A percentile compares a stretch with the other conserved stretches of the same genome.
Conservation (phyloP, 1,140 invertebrate genomes). For the Hesperophylax magnus region DNA sequence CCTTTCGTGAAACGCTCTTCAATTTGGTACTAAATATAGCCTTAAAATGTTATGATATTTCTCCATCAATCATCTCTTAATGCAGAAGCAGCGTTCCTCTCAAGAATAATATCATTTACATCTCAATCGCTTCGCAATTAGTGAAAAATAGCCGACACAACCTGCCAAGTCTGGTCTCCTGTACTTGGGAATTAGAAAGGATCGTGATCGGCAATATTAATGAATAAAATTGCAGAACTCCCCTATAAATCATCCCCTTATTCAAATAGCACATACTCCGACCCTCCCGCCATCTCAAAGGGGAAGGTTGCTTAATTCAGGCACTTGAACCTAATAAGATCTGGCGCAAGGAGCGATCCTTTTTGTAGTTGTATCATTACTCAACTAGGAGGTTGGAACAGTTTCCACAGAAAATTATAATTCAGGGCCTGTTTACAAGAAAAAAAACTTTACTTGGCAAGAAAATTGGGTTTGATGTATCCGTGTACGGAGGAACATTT, state of each 20-base stretch:
- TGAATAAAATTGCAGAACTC: slow-evolving; percentile 48
- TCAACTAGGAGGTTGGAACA: slow-evolving; percentile 17
- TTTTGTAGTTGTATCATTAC: slow-evolving; percentile 36
- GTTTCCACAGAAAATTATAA: slow-evolving; percentile 29
- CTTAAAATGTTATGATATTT: background rate
- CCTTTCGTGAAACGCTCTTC: background rate
- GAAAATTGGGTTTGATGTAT: slow-evolving; percentile 27
- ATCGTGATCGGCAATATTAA: slow-evolving; percentile 56
- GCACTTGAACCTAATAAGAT: slow-evolving; percentile 43
- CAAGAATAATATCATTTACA: slow-evolving; percentile 28
- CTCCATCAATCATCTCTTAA: slow-evolving; percentile 14
- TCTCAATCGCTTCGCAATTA: slow-evolving; percentile 41
- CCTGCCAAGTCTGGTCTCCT: background rate
- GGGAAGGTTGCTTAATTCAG: slow-evolving; percentile 39
- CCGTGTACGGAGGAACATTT: slow-evolving; percentile 12
- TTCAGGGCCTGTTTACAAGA: slow-evolving; percentile 28
- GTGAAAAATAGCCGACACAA: slow-evolving; percentile 29
- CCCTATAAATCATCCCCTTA: slow-evolving; percentile 47
- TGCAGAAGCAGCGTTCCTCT: background rate
- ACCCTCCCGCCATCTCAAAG: slow-evolving; percentile 1
- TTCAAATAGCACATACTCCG: slow-evolving; percentile 36
- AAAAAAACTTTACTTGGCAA: slow-evolving; percentile 15
- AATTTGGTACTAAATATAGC: background rate
- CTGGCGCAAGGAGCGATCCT: slow-evolving; percentile 24
- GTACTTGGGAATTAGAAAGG: slow-evolving; percentile 3